Evolutionary conservation across 2,888 invertebrate species (phyloP), one percentile per base, ranked within the genome.

Genomic region (Apamea crenata): DNA sequence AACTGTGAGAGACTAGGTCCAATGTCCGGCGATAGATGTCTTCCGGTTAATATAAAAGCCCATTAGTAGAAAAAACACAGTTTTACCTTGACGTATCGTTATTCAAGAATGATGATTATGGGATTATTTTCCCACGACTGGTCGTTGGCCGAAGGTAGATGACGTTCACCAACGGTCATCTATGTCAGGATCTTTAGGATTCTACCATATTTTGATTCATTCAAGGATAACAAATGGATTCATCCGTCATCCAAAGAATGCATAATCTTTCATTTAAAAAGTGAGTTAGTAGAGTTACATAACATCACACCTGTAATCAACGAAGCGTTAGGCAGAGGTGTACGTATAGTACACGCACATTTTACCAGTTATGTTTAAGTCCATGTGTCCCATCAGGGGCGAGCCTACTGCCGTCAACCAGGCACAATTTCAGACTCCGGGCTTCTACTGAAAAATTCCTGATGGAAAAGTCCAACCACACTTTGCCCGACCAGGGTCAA

Each of bases 71-170:
- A 65, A 68, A 59, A 59, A 32, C 40, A 40, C 32, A 7, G 21
- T 36, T 74, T 44, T 75, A 40, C 80, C 44, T 80, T 61, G 67
- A 21, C 67, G 53, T 50, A 61, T 32, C 25, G 25, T 72, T 75
- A 68, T 47, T 36, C 25, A 80, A 82, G 77, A 76, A 56, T 63
- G 18, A 68, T 82, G 18, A 75, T 32, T 61, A 61, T 53, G 40
- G 61, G 36, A 68, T 32, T 36, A 47, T 82, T 63, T 40, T 82
- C 67, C 16, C 75, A 63, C 68, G 74, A 59, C n/a, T 16, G n/a
- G 40, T 66, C 25, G 25, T 56, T 5, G 16, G 21, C 29, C 6
- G 16, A 47, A 21, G 21, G 47, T 6, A 50, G 10, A 79, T 44
- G n/a, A 56, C n/a, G n/a, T 44, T 47, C 6, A 14, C n/a, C 36